These are phyloP conservation scores for Centropus unirufus DNA, from an alignment of 2,113 vertebrate genomes.

Conservation along the genomic window DNA sequence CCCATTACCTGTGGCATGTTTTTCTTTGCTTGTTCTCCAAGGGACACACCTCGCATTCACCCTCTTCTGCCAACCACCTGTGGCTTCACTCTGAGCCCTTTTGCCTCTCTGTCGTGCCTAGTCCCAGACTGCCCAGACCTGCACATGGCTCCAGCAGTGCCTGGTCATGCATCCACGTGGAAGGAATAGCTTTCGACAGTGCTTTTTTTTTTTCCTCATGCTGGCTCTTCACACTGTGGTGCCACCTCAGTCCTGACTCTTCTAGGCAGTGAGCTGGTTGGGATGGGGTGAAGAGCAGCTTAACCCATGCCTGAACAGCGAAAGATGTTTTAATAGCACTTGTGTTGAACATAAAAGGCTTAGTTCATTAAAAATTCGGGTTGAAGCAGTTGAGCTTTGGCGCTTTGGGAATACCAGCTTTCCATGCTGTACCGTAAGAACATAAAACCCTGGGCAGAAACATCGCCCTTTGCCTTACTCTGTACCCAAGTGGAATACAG, in stretches of 20 bases:
- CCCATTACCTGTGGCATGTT: not conserved
- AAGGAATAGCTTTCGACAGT: not conserved
- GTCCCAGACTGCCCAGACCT: not conserved
- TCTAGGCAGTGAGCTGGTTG: not conserved
- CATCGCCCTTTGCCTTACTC: not conserved
- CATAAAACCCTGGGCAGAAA: not conserved
- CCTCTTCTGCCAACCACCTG: accelerated
- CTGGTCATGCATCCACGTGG: not conserved
- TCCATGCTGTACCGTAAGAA: accelerated
- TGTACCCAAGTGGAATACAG: not conserved
- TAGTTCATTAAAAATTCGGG: not conserved
- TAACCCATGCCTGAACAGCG: not conserved
- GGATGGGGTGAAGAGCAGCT: not conserved
- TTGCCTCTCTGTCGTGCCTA: not conserved
- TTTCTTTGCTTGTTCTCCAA: not conserved
- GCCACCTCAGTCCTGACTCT: not conserved
- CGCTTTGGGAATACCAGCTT: not conserved
- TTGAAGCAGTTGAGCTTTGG: not conserved
- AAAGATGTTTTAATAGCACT: not conserved
- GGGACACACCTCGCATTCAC: not conserved
- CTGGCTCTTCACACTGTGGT: not conserved
- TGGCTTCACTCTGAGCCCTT: not conserved
- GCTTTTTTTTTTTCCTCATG: not conserved
- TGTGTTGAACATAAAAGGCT: not conserved
- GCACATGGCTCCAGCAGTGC: accelerated